These are phyloP conservation scores for Drosophila albomicans DNA, from an alignment of 1,140 invertebrate species.

Conservation along the genomic window DNA sequence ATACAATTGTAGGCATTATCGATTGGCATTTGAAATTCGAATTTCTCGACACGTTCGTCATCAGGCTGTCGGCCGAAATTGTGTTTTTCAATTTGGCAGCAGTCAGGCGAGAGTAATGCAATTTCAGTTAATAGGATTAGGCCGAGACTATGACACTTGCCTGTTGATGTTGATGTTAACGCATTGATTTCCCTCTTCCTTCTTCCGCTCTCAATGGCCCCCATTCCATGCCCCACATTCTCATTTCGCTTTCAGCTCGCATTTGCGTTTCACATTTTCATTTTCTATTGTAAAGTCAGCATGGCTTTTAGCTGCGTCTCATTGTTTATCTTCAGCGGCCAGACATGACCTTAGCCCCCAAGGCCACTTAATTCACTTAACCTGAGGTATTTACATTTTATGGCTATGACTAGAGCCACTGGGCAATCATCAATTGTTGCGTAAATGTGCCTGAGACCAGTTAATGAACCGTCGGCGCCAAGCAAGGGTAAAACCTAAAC, in stretches of 20 bases:
- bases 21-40: slow-evolving; percentile 29
- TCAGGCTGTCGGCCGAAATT: slow-evolving; percentile 24
- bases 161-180: slow-evolving; percentile 22
- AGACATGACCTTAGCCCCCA: slow-evolving; percentile 12
- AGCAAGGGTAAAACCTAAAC: not conserved
- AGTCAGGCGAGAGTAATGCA: slow-evolving; percentile 72
- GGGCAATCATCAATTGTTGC: not conserved
- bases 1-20: slow-evolving; percentile 2
- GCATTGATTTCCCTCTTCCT: slow-evolving; percentile 36
- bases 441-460: not conserved
- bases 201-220: not conserved
- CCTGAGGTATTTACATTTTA: slow-evolving; percentile 14
- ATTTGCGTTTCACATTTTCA: slow-evolving; percentile 15
- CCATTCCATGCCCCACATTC: not conserved
- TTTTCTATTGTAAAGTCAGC: slow-evolving; percentile 7
- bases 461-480: not conserved
- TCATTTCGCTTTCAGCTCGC: not conserved
- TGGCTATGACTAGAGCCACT: not conserved
- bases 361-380: slow-evolving; percentile 3
- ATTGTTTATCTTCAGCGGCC: slow-evolving; percentile 1
- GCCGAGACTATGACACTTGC: slow-evolving; percentile 42
- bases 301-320: not conserved
- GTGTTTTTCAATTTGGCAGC: slow-evolving; percentile 42
- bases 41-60: slow-evolving; percentile 34
- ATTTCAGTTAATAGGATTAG: slow-evolving; percentile 56